Evolutionary conservation across 2,113 vertebrate genomes (phyloP).

Genomic region (Mesitornis unicolor): DNA sequence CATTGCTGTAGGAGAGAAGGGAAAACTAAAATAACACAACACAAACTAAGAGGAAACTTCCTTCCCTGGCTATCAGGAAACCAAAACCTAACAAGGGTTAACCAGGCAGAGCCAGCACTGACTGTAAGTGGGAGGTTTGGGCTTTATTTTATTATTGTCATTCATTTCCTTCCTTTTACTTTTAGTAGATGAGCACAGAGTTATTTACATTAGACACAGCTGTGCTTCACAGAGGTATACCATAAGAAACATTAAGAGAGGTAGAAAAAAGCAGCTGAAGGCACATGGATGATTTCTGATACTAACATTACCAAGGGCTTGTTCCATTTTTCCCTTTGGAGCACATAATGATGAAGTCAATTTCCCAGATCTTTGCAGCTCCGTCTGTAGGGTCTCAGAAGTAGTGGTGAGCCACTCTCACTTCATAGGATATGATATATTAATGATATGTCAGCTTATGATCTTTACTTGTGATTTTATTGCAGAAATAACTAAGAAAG

Average conservation of each 20-base stretch:
- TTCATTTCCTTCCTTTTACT: conserved; percentile 57
- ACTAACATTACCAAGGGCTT: not conserved
- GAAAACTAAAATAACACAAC: not conserved
- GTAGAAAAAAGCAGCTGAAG: not conserved
- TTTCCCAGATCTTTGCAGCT: not conserved
- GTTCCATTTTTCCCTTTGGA: not conserved
- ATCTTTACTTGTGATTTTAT: not conserved
- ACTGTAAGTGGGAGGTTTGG: not conserved
- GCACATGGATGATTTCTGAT: not conserved
- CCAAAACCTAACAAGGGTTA: conserved; percentile 32
- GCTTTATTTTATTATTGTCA: conserved; percentile 33
- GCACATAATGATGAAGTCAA: fast-evolving
- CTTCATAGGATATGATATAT: not conserved
- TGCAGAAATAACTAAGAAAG: not conserved
- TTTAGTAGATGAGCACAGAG: not conserved
- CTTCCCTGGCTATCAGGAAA: not conserved
- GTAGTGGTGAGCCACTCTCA: not conserved
- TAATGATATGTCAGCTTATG: not conserved
- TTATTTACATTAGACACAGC: conserved; percentile 13
- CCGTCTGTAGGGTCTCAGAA: not conserved
- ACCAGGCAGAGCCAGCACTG: not conserved
- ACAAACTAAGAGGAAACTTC: not conserved
- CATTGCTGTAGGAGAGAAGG: not conserved
- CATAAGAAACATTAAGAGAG: not conserved
- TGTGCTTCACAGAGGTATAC: not conserved